phyloP scores from a whole-genome alignment of 2,888 invertebrate genomes.

The Thelaira solivaga region DNA sequence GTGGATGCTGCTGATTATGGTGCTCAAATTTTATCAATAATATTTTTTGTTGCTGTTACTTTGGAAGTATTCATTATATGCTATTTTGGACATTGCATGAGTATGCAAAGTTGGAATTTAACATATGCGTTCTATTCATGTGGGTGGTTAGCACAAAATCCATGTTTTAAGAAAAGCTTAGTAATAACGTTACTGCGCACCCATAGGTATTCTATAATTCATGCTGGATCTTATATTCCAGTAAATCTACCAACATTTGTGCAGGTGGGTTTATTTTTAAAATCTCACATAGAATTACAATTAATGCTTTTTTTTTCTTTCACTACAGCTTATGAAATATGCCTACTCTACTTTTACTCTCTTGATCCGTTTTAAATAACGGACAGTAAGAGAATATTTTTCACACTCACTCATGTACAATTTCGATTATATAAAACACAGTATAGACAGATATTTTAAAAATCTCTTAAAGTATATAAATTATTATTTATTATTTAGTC shows the following conservation, averaged over 20 bases:
- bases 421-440: no score
- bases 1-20: slow-evolving; percentile 69
- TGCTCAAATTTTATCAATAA: slow-evolving; percentile 69
- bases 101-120: slow-evolving; percentile 78
- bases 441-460: no score
- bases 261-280: slow-evolving; percentile 46
- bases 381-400: neutral
- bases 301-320: slow-evolving; percentile 17
- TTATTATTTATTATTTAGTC: no score
- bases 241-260: slow-evolving; percentile 79
- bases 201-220: slow-evolving; percentile 78
- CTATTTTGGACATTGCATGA: slow-evolving; percentile 79
- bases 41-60: slow-evolving; percentile 78
- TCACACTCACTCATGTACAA: no score
- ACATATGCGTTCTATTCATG: slow-evolving; percentile 78
- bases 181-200: slow-evolving; percentile 79
- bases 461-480: no score
- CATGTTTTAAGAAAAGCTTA: slow-evolving; percentile 76
- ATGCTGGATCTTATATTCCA: slow-evolving; percentile 79
- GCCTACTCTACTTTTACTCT: slow-evolving; percentile 71
- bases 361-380: slow-evolving; percentile 68
- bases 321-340: slow-evolving; percentile 66
- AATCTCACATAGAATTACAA: no score
- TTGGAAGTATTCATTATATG: slow-evolving; percentile 79
- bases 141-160: slow-evolving; percentile 79